Conservation (phyloP, 2,113 vertebrate species). For the Phylloscopus trochiloides region DNA sequence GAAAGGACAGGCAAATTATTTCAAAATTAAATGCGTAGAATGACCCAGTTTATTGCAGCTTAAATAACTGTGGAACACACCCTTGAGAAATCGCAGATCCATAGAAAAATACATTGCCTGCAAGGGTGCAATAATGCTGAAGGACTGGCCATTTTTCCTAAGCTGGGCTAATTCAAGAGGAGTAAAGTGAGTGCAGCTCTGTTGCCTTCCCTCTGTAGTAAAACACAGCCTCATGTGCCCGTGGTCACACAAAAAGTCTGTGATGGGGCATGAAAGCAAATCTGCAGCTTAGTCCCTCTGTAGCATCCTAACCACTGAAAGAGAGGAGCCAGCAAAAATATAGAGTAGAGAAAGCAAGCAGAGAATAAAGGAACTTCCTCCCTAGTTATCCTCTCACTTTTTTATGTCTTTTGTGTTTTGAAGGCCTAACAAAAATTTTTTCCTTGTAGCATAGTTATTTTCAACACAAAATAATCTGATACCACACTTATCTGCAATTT, state of each 20-base stretch:
- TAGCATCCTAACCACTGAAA: not conserved
- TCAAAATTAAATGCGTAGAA: slow-evolving; percentile 44
- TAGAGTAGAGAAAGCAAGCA: not conserved
- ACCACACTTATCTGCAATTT: slow-evolving; percentile 22
- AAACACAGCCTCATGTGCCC: not conserved
- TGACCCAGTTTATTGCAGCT: slow-evolving; percentile 49
- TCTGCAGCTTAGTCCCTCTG: not conserved
- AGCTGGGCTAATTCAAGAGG: not conserved
- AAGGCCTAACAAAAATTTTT: not conserved
- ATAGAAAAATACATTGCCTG: slow-evolving; percentile 9
- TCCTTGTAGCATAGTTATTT: not conserved
- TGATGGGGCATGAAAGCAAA: not conserved
- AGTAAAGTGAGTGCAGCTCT: not conserved
- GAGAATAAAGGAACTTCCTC: slow-evolving; percentile 28
- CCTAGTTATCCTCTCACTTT: slow-evolving; percentile 7
- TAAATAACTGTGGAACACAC: slow-evolving; percentile 29
- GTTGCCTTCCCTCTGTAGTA: not conserved
- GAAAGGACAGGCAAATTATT: slow-evolving; percentile 57
- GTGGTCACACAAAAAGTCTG: not conserved
- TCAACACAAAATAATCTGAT: slow-evolving; percentile 28
- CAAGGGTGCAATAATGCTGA: slow-evolving; percentile 27
- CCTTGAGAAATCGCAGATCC: slow-evolving; percentile 42
- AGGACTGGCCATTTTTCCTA: not conserved
- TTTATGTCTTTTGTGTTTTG: slow-evolving; percentile 16
- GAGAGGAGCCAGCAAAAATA: not conserved